These are phyloP conservation scores for Dinoponera quadriceps DNA, from an alignment of 1,140 invertebrate genomes.

Conservation along the genomic window DNA sequence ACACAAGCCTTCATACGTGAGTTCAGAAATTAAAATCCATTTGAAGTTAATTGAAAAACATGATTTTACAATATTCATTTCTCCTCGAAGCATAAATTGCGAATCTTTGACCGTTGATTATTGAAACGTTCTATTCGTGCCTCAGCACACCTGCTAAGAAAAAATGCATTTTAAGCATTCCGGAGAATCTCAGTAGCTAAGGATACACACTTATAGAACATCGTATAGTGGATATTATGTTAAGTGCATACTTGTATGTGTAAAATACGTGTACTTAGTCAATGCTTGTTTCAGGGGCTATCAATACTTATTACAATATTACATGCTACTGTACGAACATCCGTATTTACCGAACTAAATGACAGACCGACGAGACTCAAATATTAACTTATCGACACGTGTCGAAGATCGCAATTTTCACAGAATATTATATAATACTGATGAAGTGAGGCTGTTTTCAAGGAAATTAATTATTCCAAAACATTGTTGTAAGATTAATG, in stretches of 20 bases:
- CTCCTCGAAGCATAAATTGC: too few species aligned
- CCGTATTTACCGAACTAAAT: neutral
- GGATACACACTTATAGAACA: too few species aligned
- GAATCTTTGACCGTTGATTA: too few species aligned
- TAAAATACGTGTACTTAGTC: too few species aligned
- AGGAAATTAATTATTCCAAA: neutral
- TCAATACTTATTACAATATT: conserved; percentile 27
- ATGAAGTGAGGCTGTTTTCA: neutral
- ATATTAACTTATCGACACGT: conserved; percentile 14
- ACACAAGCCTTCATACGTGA: neutral
- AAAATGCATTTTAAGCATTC: too few species aligned
- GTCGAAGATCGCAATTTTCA: neutral
- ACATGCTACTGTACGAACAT: neutral
- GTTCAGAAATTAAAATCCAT: neutral
- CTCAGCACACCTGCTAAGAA: too few species aligned
- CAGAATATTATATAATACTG: neutral
- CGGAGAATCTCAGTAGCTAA: too few species aligned
- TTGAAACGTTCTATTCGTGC: too few species aligned
- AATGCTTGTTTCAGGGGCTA: neutral
- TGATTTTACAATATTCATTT: too few species aligned
- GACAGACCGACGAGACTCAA: conserved; percentile 15
- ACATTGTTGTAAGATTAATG: neutral
- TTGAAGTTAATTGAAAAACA: too few species aligned
- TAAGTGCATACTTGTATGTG: too few species aligned
- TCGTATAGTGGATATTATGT: too few species aligned